Base-by-base conservation (phyloP, 1,140 invertebrate species). In the Nasonia longicornis region DNA sequence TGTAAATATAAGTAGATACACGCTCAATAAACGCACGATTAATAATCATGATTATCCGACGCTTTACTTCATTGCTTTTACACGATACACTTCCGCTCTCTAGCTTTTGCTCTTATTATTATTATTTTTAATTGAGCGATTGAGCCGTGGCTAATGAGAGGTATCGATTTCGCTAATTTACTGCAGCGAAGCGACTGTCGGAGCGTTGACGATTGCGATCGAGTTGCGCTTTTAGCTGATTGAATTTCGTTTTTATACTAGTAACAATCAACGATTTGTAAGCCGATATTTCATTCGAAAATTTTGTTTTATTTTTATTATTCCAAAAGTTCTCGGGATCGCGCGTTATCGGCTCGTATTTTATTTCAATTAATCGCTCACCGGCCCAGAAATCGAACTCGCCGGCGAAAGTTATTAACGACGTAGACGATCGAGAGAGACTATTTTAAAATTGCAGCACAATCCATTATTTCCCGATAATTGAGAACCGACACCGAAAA, bases 1-100 rank as follows among this genome's bases (percentile, higher is more conserved):
- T 82, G 81, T 82, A 82, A 69, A 79, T 82, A 82, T 76, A 75
- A 79, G 71, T 70, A 38, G 45, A 82, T 82, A 77, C 77, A 82
- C 72, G 42, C 71, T 82, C 63, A 79, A 82, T 82, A 79, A 82
- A 82, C n/a, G 77, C 77, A 79, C 77, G 69, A 31, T 77, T 67
- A 31, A 67, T 11, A 14, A 26, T 31, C 12, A 31, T 80, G 3
- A 48, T 48, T 35, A 35, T 74, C n/a, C 29, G 22, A 42, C 4
- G 11, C 10, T 48, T 78, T 45, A 45, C 35, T 58, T 77, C 48
- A 42, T 42, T 42, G 38, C 31, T 11, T 42, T 8, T 42, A 42
- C 7, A 10, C 2, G 8, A 38, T 67, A 10, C 29, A 38, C 12
- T 3, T 2, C n/a, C 38, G 31, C 10, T 26, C 16, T 11, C 1